Base-by-base conservation (phyloP, 2,797 vertebrate species). In the Phyllotis vaccarum region DNA sequence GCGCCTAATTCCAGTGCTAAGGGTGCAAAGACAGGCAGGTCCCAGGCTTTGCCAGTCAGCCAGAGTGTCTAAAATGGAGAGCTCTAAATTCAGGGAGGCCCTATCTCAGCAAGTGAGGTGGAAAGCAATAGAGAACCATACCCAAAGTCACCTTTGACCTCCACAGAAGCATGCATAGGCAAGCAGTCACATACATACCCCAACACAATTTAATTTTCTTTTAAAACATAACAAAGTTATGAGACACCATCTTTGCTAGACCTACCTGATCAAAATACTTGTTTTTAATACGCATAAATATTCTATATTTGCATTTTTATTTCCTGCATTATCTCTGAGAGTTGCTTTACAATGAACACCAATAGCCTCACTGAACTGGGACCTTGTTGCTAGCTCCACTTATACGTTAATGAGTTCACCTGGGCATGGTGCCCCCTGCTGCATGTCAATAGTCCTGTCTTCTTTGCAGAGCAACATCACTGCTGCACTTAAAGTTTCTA, bases 401-500 rank as follows among this genome's bases (percentile, higher is more conserved):
- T 78, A 76, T 78, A 76, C 12, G 66, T 72, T 31, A 40, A 16
- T 64, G 62, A 66, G 21, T 82, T 79, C 19, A 78, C 60, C 80
- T 76, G 89, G 11, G 85, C 13, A 12, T 29, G 93, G 5, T 64
- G 92, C 37, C 43, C 60, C n/a, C 46, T 72, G 31, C 60, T 75
- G 24, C 37, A 56, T 16, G 52, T 83, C 56, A 58, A 49, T 27
- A 72, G 52, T 87, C 56, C 74, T 72, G 40, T 2, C 12, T 80
- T 86, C 13, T 54, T 74, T 5, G 90, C 62, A 93, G 92, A 79
- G 46, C 22, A 49, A 68, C 80, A 95, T 74, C 58, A 91, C 34
- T 64, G 78, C 22, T 91, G 40, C 13, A 83, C 37, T 94, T 92
- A 90, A 34, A 87, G 56, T 89, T 94, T 95, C 68, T 86, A 86